Base-by-base conservation (phyloP, 1,140 invertebrate species). In the Chionoecetes opilio region DNA sequence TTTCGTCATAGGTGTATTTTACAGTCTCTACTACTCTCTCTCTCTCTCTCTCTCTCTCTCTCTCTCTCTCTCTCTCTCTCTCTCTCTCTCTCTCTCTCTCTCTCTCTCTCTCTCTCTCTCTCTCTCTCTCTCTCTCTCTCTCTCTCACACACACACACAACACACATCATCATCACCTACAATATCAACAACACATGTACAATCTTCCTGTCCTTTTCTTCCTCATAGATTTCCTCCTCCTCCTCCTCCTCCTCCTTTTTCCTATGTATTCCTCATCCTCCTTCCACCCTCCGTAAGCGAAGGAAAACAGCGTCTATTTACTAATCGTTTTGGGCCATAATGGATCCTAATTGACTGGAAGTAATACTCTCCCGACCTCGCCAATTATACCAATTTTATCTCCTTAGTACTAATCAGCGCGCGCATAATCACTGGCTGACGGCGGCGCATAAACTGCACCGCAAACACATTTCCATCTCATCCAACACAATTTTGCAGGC, bases 91-190 rank as follows among this genome's bases (percentile, higher is more conserved):
- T 46, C 41, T 46, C 41, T 46, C 41, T 46, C 41, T 46, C 41
- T 46, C 41, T 46, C 41, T 46, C 41, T 46, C 41, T 46, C 41
- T 46, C 41, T 46, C 41, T 46, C 32, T 34, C 82, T 84, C 82
- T 34, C 82, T 84, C 32, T 84, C 82, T 34, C 82, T 34, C 32
- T 84, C n/a, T n/a, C 82, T 84, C n/a, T 84, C 82, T 84, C 32
- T 84, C 32, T 34, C 82, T n/a, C n/a, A 6, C 82, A 6, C 32
- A 8, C 85, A 21, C 11, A 5, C 63, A 75, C 11, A 26, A 75
- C n/a, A n/a, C 26, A 5, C 63, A 5, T 75, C 63, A n/a, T 75
- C n/a, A n/a, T 75, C 21, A n/a, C 63, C n/a, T 21, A 26, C 63
- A 75, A 17, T 75, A n/a, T n/a, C 63, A 53, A 53, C 46, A 53